Evolutionary conservation across 2,113 vertebrate genomes (phyloP).

Genomic region (Atrichornis clamosus): DNA sequence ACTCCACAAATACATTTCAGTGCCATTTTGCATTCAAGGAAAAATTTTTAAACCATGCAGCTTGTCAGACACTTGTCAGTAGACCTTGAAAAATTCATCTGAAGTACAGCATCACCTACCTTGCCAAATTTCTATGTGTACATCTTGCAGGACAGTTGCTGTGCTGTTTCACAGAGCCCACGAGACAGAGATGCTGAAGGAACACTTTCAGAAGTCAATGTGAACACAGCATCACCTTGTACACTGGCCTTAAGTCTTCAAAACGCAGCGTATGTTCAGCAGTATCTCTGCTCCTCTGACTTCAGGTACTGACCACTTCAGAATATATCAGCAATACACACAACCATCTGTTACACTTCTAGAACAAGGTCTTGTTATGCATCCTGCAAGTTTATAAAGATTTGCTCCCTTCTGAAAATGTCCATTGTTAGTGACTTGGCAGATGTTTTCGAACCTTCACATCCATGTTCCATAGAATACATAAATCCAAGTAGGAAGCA

Average conservation of each 20-base stretch:
- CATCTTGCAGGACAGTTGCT: neutral
- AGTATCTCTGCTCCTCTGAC: neutral
- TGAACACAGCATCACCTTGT: neutral
- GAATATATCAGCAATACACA: neutral
- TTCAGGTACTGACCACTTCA: neutral
- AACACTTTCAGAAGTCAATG: accelerated
- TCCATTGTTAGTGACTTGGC: neutral
- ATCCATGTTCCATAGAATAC: neutral
- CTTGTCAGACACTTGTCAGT: neutral
- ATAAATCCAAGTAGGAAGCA: neutral
- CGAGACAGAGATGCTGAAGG: neutral
- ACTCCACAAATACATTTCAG: neutral
- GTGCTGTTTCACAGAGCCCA: neutral
- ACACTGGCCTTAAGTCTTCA: neutral
- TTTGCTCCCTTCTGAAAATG: neutral
- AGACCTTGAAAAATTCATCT: neutral
- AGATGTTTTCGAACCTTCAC: neutral
- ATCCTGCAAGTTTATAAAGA: neutral
- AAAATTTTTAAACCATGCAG: neutral
- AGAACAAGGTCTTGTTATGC: neutral
- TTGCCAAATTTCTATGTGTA: neutral
- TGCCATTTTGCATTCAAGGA: neutral
- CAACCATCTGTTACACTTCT: neutral
- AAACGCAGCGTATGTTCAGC: neutral
- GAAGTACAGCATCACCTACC: neutral